Percentiles rank a stretch among this genome's conserved stretches.
Evolutionary conservation across 1,140 invertebrate genomes (phyloP).

Genomic region (fruit fly (Drosophila melanogaster)): DNA sequence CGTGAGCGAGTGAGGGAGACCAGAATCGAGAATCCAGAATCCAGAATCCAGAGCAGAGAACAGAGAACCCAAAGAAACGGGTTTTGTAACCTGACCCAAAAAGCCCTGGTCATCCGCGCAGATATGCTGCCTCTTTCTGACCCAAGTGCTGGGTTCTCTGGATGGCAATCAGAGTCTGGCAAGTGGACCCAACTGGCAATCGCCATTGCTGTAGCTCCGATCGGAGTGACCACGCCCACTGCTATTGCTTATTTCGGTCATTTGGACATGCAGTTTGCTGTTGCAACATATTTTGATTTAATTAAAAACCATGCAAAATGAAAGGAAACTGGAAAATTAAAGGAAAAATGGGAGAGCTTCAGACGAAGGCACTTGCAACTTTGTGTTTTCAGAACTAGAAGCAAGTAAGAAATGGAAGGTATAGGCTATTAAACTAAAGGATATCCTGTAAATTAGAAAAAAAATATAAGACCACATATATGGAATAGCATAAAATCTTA

Average conservation of each 20-base stretch:
- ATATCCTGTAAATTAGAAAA: not conserved
- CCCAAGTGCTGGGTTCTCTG: conserved; percentile 2
- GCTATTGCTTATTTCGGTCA: not conserved
- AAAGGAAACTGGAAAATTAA: conserved; percentile 14
- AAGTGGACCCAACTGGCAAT: conserved; percentile 23
- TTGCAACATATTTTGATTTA: conserved; percentile 55
- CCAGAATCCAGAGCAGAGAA: not conserved
- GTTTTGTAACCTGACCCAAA: conserved; percentile 69
- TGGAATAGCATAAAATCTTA: too few species aligned
- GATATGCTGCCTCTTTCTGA: conserved; percentile 45
- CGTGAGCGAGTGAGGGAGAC: conserved; percentile 20
- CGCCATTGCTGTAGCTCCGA: conserved; percentile 56
- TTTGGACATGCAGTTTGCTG: not conserved
- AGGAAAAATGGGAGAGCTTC: not conserved
- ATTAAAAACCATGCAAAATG: conserved; percentile 54
- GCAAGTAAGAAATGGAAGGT: not conserved
- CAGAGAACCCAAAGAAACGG: conserved; percentile 31
- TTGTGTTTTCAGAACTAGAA: conserved; percentile 23
- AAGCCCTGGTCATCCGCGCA: conserved; percentile 49
- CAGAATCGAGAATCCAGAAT: conserved; percentile 27
- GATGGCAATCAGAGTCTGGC: not conserved
- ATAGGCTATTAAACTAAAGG: accelerated
- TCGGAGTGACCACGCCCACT: conserved; percentile 48
- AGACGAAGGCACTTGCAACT: conserved; percentile 16
- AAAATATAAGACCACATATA: too few species aligned